Evolutionary conservation across 2,888 invertebrate genomes (phyloP).

Genomic region (Allolobophora icterica): DNA sequence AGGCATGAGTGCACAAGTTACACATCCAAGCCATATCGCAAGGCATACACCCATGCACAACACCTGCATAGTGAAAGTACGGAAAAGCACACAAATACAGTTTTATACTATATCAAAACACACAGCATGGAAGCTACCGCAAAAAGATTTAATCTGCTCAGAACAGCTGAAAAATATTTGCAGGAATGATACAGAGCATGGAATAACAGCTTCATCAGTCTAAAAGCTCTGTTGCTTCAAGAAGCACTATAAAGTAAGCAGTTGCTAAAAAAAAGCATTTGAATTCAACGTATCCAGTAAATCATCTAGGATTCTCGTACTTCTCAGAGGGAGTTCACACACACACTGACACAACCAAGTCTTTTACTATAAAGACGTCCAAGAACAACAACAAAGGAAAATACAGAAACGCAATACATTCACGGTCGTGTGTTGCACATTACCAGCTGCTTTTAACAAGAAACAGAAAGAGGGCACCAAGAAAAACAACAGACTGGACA

Average conservation of each 20-base stretch:
- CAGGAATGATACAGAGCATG: neutral
- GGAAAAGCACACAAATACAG: too few relatives aligned
- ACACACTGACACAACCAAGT: too few relatives aligned
- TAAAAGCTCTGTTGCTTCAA: too few relatives aligned
- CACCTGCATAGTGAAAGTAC: too few relatives aligned
- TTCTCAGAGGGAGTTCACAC: too few relatives aligned
- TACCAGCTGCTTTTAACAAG: neutral
- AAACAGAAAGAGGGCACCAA: neutral
- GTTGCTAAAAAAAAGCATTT: too few relatives aligned
- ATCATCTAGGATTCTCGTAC: too few relatives aligned
- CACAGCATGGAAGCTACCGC: neutral
- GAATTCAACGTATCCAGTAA: too few relatives aligned
- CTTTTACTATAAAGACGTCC: neutral
- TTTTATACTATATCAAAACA: too few relatives aligned
- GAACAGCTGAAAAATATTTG: neutral
- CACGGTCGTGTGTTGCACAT: neutral
- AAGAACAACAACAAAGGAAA: neutral
- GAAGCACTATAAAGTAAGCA: too few relatives aligned
- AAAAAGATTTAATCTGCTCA: slow-evolving; percentile 8
- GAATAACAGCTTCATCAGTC: too few relatives aligned
- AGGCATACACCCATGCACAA: too few relatives aligned
- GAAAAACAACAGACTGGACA: neutral
- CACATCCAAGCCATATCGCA: neutral
- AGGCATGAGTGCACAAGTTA: neutral
- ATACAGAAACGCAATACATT: neutral